Percentiles rank a stretch among this genome's conserved stretches.
Conservation (phyloP, 2,888 invertebrate species). For the Teleiodes luculella region DNA sequence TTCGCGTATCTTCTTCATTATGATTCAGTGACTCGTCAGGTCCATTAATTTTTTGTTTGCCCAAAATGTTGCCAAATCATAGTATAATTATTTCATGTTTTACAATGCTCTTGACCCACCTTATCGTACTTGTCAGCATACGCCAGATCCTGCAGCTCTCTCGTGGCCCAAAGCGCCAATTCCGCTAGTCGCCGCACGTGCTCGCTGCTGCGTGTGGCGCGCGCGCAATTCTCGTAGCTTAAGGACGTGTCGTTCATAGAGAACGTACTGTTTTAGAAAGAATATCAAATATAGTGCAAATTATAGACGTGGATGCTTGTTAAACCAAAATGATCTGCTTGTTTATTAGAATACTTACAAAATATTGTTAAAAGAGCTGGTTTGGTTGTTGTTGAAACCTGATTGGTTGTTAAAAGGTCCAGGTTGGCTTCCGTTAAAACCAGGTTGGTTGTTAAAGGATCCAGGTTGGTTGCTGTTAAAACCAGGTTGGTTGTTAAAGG, state of each 20-base stretch:
- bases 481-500: background rate
- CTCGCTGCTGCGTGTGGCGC: constrained; percentile 40
- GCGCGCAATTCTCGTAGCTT: constrained; percentile 29
- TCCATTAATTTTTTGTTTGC: no score
- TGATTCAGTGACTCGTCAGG: no score
- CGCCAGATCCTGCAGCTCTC: constrained; percentile 50
- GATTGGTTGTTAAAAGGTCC: no score
- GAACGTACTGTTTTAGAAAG: background rate
- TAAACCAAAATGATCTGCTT: background rate
- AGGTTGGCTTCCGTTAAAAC: no score
- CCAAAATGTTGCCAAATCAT: no score
- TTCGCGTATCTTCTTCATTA: no score
- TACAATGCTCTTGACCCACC: constrained; percentile 27
- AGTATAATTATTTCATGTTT: no score
- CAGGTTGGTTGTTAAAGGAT: background rate
- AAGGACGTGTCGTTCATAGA: background rate
- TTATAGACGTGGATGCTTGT: no score
- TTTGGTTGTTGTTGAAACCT: no score
- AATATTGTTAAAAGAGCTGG: no score
- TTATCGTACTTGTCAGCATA: constrained; percentile 45
- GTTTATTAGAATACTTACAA: background rate
- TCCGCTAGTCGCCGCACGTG: constrained; percentile 50
- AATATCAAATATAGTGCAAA: no score
- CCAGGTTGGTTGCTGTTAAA: background rate
- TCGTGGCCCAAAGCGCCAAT: constrained; percentile 51